Evolutionary conservation across 2,797 vertebrate species (phyloP), one percentile per base, ranked within the genome.

Genomic region (Pelobates cultripes): DNA sequence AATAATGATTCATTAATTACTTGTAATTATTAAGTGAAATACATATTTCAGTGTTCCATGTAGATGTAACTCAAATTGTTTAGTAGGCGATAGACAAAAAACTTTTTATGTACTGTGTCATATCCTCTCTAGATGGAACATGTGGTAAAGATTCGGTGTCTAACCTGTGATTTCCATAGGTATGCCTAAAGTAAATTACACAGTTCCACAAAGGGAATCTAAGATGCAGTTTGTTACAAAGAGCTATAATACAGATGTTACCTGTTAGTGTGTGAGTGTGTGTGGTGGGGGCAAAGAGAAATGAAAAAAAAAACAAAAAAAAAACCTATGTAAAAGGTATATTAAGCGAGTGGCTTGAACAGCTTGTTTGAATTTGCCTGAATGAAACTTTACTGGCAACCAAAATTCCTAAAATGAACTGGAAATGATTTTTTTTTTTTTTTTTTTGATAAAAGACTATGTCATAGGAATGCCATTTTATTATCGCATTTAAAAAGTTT

Each of bases 311-410:
- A 14, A 8, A 61, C 2, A n/a, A 5, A 13, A 61, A 28, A 51
- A 51, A 51, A 51, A 10, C 2, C 47, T 51, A 10, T 51, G 47
- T 51, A 51, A 64, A 64, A 47, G 61, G 43, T 66, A 47, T 4
- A 64, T 64, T 64, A 14, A 66, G 60, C 51, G 43, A 84, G 64
- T 75, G 72, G 77, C 72, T 61, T 76, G 55, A 79, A 79, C 82
- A 84, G 70, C 78, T 79, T 84, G 83, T 84, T 84, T 80, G 86
- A 86, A 89, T 90, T 92, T 92, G 90, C 91, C 89, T 90, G 84
- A 92, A 86, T 89, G 86, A 86, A 88, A 89, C 7, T 79, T 84
- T 80, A 85, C 87, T 90, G 86, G 86, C 84, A 76, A 83, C 57
- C n/a, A 72, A 75, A 77, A 87, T 86, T 92, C 91, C 88, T 87